Evolutionary conservation across 2,888 invertebrate species (phyloP).

Genomic region (Trissolcus brochymenae): DNA sequence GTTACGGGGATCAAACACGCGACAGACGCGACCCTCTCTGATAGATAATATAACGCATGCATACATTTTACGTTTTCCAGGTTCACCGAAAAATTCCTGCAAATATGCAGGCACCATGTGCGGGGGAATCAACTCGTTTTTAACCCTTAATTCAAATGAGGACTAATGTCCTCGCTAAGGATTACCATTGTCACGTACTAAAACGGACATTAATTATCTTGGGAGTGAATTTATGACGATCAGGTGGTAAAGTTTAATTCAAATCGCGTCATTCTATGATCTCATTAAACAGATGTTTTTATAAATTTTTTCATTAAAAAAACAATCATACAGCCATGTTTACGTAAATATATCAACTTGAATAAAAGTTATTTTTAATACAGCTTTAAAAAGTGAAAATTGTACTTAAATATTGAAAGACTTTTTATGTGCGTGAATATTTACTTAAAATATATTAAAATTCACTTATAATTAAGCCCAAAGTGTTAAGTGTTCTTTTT

Average conservation of each 20-base stretch:
- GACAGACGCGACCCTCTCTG: conserved; percentile 38
- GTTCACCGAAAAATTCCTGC: conserved; percentile 36
- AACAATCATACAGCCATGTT: too few species aligned
- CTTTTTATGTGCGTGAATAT: too few species aligned
- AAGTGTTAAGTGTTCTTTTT: too few species aligned
- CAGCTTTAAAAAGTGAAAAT: too few species aligned
- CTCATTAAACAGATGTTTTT: too few species aligned
- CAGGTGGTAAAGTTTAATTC: neutral
- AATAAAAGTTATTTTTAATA: too few species aligned
- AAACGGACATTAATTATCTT: conserved; percentile 33
- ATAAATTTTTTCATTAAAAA: too few species aligned
- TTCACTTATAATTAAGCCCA: too few species aligned
- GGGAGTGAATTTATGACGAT: conserved; percentile 22
- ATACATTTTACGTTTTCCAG: conserved; percentile 32
- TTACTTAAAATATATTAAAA: too few species aligned
- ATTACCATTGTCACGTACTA: conserved; percentile 37
- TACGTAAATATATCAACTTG: too few species aligned
- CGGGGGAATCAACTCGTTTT: conserved; percentile 18
- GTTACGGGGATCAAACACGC: conserved; percentile 52
- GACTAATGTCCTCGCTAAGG: conserved; percentile 39
- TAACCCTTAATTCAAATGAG: conserved; percentile 37
- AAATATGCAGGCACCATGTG: conserved; percentile 24
- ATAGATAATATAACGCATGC: conserved; percentile 39
- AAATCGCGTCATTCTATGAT: too few species aligned
- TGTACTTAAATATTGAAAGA: too few species aligned